phyloP scores from a whole-genome alignment of 2,888 invertebrate species.

The Synergus gifuensis region DNA sequence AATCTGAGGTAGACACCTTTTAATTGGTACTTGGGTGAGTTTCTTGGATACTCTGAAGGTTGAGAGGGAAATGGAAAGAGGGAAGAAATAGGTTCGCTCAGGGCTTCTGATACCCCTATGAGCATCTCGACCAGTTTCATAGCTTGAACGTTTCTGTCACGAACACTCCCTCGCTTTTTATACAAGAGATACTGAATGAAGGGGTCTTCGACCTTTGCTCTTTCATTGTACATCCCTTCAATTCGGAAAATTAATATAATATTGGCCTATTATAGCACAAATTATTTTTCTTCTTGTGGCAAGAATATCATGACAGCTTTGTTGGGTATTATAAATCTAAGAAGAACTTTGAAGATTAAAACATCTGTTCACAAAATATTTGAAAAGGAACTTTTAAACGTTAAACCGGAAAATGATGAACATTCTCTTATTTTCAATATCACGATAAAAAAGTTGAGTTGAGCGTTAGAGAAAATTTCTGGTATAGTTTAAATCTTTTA shows the following conservation, averaged over 20 bases:
- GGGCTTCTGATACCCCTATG: slow-evolving; percentile 16
- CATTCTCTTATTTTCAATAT: neutral
- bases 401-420: neutral
- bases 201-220: slow-evolving; percentile 30
- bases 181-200: slow-evolving; percentile 38
- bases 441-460: neutral
- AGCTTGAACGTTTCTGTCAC: slow-evolving; percentile 35
- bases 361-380: no score
- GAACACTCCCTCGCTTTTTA: slow-evolving; percentile 28
- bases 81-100: slow-evolving; percentile 1
- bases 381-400: no score
- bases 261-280: neutral
- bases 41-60: neutral
- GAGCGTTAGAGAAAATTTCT: no score
- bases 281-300: neutral
- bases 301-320: neutral
- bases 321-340: neutral
- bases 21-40: slow-evolving; percentile 11
- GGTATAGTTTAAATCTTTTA: neutral
- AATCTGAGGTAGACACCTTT: neutral
- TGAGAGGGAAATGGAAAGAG: slow-evolving; percentile 18
- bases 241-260: slow-evolving; percentile 13
- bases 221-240: neutral
- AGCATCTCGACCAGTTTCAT: slow-evolving; percentile 18
- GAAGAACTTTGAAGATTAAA: no score